Evolutionary conservation across 2,888 invertebrate genomes (phyloP).

Genomic region (Drosophila anceps): DNA sequence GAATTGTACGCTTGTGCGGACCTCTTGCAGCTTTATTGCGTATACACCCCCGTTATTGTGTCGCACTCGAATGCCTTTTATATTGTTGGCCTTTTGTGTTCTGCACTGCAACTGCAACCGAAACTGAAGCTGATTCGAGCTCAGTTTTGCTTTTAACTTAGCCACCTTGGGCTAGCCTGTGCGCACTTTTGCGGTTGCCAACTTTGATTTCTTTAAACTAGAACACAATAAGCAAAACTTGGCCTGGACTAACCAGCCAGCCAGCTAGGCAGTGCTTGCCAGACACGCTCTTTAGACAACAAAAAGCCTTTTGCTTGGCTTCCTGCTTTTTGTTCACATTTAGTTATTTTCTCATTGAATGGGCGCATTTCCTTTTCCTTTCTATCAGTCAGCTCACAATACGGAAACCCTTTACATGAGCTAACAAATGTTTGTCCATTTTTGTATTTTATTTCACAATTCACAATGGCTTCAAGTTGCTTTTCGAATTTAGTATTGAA

Average conservation of each 20-base stretch:
- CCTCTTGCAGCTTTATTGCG: conserved; percentile 69
- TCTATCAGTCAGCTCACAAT: conserved; percentile 16
- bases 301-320: conserved; percentile 30
- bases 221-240: conserved; percentile 16
- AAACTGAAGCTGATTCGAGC: conserved; percentile 7
- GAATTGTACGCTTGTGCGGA: conserved; percentile 42
- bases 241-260: not conserved
- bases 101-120: conserved; percentile 4
- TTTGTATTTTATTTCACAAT: not conserved
- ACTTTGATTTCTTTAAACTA: conserved; percentile 27
- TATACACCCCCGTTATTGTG: conserved; percentile 62
- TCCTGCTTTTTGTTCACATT: conserved; percentile 46
- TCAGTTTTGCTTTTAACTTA: not conserved
- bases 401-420: conserved; percentile 10
- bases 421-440: conserved; percentile 14
- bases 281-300: conserved; percentile 16
- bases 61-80: conserved; percentile 49
- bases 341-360: conserved; percentile 51
- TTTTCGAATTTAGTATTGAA: not conserved
- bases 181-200: conserved; percentile 25
- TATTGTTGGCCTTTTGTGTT: conserved; percentile 32
- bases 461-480: not conserved
- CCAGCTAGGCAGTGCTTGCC: conserved; percentile 2
- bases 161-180: conserved; percentile 21
- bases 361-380: conserved; percentile 42